Evolutionary conservation across 2,888 invertebrate species (phyloP).

Genomic region (Drosophila phalerata): DNA sequence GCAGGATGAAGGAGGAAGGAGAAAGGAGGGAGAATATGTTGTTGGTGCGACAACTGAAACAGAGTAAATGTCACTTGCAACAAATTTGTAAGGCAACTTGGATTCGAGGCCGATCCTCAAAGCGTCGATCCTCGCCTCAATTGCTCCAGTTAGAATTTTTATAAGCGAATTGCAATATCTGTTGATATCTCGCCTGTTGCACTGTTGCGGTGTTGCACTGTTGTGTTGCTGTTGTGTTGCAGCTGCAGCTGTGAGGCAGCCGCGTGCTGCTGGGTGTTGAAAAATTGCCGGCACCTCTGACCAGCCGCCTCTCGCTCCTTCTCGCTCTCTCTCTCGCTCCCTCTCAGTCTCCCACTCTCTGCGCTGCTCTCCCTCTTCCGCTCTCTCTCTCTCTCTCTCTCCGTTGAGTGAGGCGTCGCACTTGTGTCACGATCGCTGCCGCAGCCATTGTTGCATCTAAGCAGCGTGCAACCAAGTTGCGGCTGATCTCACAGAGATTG

Average conservation of each 20-base stretch:
- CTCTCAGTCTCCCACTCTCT: background rate
- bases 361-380: conserved; percentile 12
- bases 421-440: conserved; percentile 74
- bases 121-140: conserved; percentile 24
- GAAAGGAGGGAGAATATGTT: background rate
- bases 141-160: conserved; percentile 78
- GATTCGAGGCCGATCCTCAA: conserved; percentile 18
- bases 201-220: conserved; percentile 2
- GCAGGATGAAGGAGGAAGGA: background rate
- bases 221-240: conserved; percentile 5
- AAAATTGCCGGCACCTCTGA: conserved; percentile 78
- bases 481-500: conserved; percentile 79
- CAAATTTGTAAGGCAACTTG: conserved; percentile 62
- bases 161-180: conserved; percentile 69
- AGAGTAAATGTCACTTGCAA: conserved; percentile 73
- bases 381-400: background rate
- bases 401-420: conserved; percentile 46
- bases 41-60: conserved; percentile 38
- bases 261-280: conserved; percentile 76
- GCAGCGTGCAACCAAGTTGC: conserved; percentile 58
- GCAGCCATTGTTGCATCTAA: conserved; percentile 71
- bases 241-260: conserved; percentile 33
- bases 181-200: conserved; percentile 29
- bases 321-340: conserved; percentile 1
- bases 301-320: conserved; percentile 17